These are phyloP conservation scores for Aradophagus sp. DNA, from an alignment of 1,140 invertebrate genomes.

Conservation along the genomic window DNA sequence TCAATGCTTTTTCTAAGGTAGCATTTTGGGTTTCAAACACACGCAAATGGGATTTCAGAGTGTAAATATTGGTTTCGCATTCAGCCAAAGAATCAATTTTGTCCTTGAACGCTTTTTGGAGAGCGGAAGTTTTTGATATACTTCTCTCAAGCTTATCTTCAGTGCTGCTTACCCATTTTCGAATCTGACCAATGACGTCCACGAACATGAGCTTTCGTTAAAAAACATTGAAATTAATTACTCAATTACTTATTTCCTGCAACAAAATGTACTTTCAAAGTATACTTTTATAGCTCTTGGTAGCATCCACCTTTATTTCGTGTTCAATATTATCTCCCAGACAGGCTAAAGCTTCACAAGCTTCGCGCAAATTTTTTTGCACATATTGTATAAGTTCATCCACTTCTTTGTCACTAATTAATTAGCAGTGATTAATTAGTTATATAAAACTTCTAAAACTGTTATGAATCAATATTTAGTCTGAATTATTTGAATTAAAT, in stretches of 20 bases:
- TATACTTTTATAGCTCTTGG: constrained; percentile 57
- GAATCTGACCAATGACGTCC: constrained; percentile 60
- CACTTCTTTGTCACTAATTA: constrained; percentile 63
- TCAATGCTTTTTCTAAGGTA: constrained; percentile 8
- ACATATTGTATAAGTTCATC: constrained; percentile 67
- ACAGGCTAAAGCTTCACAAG: constrained; percentile 59
- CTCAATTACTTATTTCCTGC: constrained; percentile 2
- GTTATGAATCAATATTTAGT: too few species aligned
- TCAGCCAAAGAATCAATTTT: constrained; percentile 43
- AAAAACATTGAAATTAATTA: constrained; percentile 12
- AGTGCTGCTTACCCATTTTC: constrained; percentile 58
- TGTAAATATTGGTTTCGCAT: constrained; percentile 37
- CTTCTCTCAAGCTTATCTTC: constrained; percentile 57
- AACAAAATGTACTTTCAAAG: constrained; percentile 18
- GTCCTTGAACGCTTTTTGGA: constrained; percentile 53
- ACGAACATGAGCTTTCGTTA: constrained; percentile 62
- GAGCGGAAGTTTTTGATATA: constrained; percentile 38
- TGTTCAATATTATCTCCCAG: constrained; percentile 68
- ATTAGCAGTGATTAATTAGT: constrained; percentile 1
- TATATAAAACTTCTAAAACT: too few species aligned
- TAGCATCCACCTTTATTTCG: constrained; percentile 69
- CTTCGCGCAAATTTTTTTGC: constrained; percentile 65
- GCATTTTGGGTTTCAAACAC: constrained; percentile 13
- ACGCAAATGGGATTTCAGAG: constrained; percentile 31
- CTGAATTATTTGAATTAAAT: too few species aligned